Evolutionary conservation across 1,140 invertebrate genomes (phyloP).

Genomic region (Anastrepha ludens): DNA sequence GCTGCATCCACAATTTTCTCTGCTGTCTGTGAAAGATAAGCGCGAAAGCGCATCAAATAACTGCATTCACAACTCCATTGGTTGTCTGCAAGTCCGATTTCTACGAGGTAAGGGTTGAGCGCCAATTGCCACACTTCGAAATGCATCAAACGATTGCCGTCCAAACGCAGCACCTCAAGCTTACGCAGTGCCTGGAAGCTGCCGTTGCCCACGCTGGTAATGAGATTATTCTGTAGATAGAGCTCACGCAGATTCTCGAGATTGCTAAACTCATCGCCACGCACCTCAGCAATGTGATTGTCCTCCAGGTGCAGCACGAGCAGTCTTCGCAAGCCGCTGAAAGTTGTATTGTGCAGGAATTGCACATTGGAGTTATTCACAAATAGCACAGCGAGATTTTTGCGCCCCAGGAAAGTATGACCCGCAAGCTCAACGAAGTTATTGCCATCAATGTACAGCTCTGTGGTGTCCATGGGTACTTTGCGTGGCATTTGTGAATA

Average conservation of each 20-base stretch:
- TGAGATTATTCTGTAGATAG: constrained; percentile 91
- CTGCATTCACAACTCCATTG: constrained; percentile 93
- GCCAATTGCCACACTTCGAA: constrained; percentile 86
- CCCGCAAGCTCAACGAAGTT: constrained; percentile 89
- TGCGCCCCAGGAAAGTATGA: constrained; percentile 93
- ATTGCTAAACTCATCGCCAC: constrained; percentile 89
- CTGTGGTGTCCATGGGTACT: constrained; percentile 95
- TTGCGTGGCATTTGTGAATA: constrained; percentile 88
- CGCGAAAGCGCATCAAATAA: constrained; percentile 84
- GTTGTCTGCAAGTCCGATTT: constrained; percentile 87
- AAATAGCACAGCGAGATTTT: constrained; percentile 89
- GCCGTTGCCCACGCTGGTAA: constrained; percentile 88
- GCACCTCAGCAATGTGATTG: constrained; percentile 86
- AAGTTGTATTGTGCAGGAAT: constrained; percentile 90
- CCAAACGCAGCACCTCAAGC: constrained; percentile 88
- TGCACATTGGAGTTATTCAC: constrained; percentile 92
- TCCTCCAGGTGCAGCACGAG: constrained; percentile 89
- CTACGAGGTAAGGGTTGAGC: constrained; percentile 85
- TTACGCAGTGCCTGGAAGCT: constrained; percentile 88
- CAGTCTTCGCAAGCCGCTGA: constrained; percentile 87
- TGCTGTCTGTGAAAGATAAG: constrained; percentile 84
- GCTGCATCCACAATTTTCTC: constrained; percentile 84
- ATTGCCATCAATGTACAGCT: constrained; percentile 94
- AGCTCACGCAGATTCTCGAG: constrained; percentile 87
- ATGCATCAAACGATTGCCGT: constrained; percentile 87